Conservation (phyloP, 1,140 invertebrate genomes). For the Euura lappo region DNA sequence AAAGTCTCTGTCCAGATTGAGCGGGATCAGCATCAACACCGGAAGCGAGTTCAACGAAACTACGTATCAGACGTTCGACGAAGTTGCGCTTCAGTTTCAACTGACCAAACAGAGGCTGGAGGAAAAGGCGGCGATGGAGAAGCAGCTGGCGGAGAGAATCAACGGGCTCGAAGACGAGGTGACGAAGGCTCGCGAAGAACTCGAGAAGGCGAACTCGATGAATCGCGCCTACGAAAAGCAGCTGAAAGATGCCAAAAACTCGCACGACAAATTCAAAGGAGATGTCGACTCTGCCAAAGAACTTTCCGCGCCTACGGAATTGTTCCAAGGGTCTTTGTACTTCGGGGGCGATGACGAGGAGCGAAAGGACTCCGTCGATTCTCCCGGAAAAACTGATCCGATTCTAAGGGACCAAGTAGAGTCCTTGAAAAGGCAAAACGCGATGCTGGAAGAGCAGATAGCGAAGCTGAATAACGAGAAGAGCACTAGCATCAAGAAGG, state of each 20-base stretch:
- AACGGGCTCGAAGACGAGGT: constrained; percentile 42
- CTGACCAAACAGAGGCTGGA: constrained; percentile 46
- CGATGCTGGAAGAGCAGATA: constrained; percentile 29
- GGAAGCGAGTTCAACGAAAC: constrained; percentile 49
- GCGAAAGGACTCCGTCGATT: not conserved
- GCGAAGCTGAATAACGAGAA: constrained; percentile 57
- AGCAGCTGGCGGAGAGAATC: constrained; percentile 41
- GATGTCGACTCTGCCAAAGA: constrained; percentile 25
- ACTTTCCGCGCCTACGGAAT: constrained; percentile 11
- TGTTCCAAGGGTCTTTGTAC: constrained; percentile 23
- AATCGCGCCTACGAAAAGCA: constrained; percentile 53
- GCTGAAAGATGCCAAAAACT: constrained; percentile 54
- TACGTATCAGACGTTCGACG: constrained; percentile 51
- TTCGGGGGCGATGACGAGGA: constrained; percentile 6
- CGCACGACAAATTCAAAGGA: constrained; percentile 44
- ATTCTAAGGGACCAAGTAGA: constrained; percentile 18
- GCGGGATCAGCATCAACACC: constrained; percentile 40
- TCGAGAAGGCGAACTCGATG: constrained; percentile 43
- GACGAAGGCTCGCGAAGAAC: constrained; percentile 33
- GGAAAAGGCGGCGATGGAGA: constrained; percentile 47
- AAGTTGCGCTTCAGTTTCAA: constrained; percentile 44
- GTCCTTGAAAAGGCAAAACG: constrained; percentile 36
- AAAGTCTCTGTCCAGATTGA: constrained; percentile 43
- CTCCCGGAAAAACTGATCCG: not conserved
- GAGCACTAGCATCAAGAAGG: constrained; percentile 63